phyloP scores from a whole-genome alignment of 1,140 invertebrate species.

The Panagrolaimus sp. region DNA sequence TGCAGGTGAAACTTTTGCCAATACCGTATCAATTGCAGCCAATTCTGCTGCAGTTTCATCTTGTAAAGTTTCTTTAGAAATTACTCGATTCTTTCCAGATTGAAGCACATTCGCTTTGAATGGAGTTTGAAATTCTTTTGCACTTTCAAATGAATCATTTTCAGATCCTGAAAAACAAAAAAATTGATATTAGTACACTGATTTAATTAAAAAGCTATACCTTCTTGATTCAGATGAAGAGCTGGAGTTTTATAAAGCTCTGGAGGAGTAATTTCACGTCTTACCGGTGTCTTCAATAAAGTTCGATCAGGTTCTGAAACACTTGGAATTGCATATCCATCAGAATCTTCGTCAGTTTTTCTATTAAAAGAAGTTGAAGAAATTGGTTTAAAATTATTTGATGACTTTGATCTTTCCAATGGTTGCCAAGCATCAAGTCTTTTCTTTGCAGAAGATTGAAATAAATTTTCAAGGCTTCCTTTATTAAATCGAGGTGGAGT shows the following conservation, averaged over 20 bases:
- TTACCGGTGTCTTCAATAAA: not conserved
- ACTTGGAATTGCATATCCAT: not conserved
- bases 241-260: not conserved
- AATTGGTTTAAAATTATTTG: not conserved
- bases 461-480: no score
- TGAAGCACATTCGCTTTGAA: no score
- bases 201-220: not conserved
- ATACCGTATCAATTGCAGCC: no score
- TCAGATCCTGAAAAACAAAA: not conserved
- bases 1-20: no score
- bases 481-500: no score
- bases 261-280: not conserved
- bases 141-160: conserved; percentile 1
- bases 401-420: not conserved
- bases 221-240: not conserved
- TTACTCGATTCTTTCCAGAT: no score
- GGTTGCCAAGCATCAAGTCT: not conserved
- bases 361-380: no score
- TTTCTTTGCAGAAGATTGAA: not conserved
- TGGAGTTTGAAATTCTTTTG: conserved; percentile 1
- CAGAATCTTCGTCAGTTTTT: no score
- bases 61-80: no score
- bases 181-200: not conserved
- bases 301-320: not conserved
- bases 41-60: no score